These are phyloP conservation scores for Tortricodes alternella DNA, from an alignment of 2,888 invertebrate genomes.

Conservation along the genomic window DNA sequence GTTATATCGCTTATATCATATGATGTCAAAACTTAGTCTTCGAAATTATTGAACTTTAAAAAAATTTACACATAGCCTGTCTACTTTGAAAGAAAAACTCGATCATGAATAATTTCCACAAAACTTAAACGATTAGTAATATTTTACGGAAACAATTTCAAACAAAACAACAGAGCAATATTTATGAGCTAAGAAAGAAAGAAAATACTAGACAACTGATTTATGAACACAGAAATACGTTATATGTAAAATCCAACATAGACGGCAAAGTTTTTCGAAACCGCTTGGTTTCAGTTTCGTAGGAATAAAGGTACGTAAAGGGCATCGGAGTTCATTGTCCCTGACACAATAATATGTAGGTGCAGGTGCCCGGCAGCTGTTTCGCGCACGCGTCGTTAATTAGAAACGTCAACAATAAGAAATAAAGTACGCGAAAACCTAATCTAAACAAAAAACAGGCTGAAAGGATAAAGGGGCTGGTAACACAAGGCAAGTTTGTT, in stretches of 20 bases:
- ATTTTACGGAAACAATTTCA: background rate
- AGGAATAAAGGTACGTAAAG: conserved; percentile 48
- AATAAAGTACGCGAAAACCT: conserved; percentile 7
- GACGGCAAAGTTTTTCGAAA: background rate
- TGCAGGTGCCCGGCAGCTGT: conserved; percentile 31
- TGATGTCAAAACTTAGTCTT: no score
- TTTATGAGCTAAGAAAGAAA: conserved; percentile 1
- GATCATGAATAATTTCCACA: background rate
- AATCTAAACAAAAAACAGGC: conserved; percentile 1
- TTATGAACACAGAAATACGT: background rate
- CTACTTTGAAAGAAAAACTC: background rate
- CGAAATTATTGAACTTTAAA: no score
- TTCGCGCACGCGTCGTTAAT: conserved; percentile 35
- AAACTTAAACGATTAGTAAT: background rate
- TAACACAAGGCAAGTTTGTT: conserved; percentile 7
- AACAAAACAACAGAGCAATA: background rate
- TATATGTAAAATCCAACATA: conserved; percentile 1
- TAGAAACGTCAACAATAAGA: conserved; percentile 26
- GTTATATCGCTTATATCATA: no score
- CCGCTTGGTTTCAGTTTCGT: background rate
- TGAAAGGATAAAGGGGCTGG: background rate
- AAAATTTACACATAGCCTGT: no score
- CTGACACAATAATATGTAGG: conserved; percentile 28
- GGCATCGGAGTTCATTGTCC: conserved; percentile 56
- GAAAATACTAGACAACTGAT: background rate